Conservation (phyloP, 1,140 invertebrate genomes). For the Conus betulinus region DNA sequence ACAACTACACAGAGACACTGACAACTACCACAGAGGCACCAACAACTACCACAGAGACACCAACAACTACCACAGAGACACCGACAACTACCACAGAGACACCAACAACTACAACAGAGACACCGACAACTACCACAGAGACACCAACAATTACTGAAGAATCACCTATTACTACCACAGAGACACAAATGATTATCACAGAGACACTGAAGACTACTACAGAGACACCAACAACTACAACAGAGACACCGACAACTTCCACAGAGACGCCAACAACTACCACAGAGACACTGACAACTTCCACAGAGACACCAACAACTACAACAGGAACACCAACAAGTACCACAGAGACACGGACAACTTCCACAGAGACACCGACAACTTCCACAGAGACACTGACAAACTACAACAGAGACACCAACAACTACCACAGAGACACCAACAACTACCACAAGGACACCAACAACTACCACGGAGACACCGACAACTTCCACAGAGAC, state of each 20-base stretch:
- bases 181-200: not conserved
- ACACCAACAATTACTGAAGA: not conserved
- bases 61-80: slow-evolving; percentile 1
- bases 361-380: not conserved
- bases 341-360: not conserved
- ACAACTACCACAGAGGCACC: not conserved
- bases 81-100: not conserved
- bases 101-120: not conserved
- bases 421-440: too few relatives aligned
- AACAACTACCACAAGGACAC: too few relatives aligned
- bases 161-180: slow-evolving; percentile 24
- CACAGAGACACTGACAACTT: not conserved
- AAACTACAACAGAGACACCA: not conserved
- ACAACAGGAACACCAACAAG: too few relatives aligned
- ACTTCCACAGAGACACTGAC: too few relatives aligned
- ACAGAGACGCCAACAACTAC: slow-evolving; percentile 12
- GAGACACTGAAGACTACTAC: slow-evolving; percentile 15
- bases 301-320: too few relatives aligned
- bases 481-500: too few relatives aligned
- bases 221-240: not conserved
- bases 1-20: not conserved
- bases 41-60: slow-evolving; percentile 7
- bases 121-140: not conserved
- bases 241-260: slow-evolving; percentile 13
- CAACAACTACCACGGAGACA: too few relatives aligned